These are phyloP conservation scores for Sisor rabdophorus DNA, from an alignment of 2,113 vertebrate genomes.

Conservation along the genomic window DNA sequence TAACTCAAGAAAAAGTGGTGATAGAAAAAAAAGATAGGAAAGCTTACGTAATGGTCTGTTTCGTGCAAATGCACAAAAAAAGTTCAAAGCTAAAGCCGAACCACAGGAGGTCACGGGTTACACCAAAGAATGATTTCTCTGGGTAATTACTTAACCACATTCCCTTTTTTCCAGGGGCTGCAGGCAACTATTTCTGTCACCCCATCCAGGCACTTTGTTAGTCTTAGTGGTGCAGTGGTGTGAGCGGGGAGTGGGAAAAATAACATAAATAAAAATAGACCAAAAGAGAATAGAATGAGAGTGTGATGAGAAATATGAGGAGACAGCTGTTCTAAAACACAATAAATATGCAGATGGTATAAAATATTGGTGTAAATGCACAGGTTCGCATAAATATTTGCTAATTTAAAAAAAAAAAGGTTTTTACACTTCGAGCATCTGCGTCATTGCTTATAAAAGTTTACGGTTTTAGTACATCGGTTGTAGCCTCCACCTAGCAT, in stretches of 20 bases:
- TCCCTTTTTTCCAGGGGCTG: slow-evolving; percentile 53
- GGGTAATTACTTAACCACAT: slow-evolving; percentile 40
- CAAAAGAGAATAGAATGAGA: not conserved
- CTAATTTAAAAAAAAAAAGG: not conserved
- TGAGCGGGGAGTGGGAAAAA: not conserved
- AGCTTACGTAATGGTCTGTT: not conserved
- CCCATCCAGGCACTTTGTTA: slow-evolving; percentile 40
- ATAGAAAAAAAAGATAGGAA: slow-evolving; percentile 25
- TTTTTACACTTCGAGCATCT: slow-evolving; percentile 3
- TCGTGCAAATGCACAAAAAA: not conserved
- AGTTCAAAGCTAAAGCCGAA: not conserved
- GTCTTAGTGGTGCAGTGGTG: slow-evolving; percentile 36
- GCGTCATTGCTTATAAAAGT: slow-evolving; percentile 2
- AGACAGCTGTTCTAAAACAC: not conserved
- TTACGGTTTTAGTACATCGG: slow-evolving; percentile 2
- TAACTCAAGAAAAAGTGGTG: slow-evolving; percentile 22
- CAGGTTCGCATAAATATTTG: not conserved
- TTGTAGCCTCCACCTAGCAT: slow-evolving; percentile 29
- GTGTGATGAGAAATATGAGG: not conserved
- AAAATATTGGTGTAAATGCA: not conserved
- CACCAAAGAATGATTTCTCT: slow-evolving; percentile 36
- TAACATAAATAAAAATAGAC: slow-evolving; percentile 23
- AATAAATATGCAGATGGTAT: not conserved
- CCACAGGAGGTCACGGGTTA: slow-evolving; percentile 21
- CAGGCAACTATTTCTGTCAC: slow-evolving; percentile 48